Percentiles rank a stretch among this genome's conserved stretches.
Conservation (phyloP, 92 coral and sea anemone genomes). For the Zoanthus sansibaricus region DNA sequence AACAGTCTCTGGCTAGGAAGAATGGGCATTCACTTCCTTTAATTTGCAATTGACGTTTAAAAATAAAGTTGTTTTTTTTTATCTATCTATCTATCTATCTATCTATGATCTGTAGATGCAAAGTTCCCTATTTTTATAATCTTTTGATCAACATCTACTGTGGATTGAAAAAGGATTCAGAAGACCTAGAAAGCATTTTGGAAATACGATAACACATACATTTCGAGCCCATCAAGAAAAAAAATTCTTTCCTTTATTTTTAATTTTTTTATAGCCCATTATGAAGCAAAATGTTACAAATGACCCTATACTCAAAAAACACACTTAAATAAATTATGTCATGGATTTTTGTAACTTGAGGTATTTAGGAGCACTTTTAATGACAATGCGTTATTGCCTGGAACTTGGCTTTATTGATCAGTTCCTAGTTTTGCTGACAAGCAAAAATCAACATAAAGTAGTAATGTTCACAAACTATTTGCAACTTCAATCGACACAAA, state of each 20-base stretch:
- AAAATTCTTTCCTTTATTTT: background rate
- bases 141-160: slow-evolving; percentile 3
- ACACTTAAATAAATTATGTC: background rate
- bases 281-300: slow-evolving; percentile 11
- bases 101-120: too few relatives aligned
- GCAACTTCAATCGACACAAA: background rate
- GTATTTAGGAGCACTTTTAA: slow-evolving; percentile 21
- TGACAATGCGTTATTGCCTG: slow-evolving; percentile 11
- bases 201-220: background rate
- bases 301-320: slow-evolving; percentile 13
- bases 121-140: slow-evolving; percentile 3
- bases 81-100: too few relatives aligned
- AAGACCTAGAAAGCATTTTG: slow-evolving; percentile 14
- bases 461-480: slow-evolving; percentile 10
- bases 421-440: background rate
- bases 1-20: too few relatives aligned
- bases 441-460: slow-evolving; percentile 1
- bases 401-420: background rate
- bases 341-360: slow-evolving; percentile 19
- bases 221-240: slow-evolving; percentile 10
- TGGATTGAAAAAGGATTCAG: background rate
- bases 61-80: too few relatives aligned
- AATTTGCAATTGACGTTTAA: too few relatives aligned
- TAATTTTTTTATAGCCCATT: background rate
- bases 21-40: too few relatives aligned